These are phyloP conservation scores for Amorpha juglandis DNA, from an alignment of 2,888 invertebrate genomes.

Conservation along the genomic window DNA sequence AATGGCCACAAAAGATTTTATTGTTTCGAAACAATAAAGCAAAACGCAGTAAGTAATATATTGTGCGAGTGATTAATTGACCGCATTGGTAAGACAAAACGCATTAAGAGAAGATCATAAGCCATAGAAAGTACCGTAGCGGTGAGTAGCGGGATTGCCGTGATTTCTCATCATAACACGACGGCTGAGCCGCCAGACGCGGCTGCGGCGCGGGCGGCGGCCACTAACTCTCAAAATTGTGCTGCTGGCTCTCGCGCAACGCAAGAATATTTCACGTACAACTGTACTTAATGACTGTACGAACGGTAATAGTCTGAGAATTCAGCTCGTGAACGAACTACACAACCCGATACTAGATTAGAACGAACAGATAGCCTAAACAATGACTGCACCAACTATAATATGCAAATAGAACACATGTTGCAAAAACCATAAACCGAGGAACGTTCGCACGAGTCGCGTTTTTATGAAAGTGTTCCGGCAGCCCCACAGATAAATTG, in stretches of 20 bases:
- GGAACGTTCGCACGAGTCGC: slow-evolving; percentile 58
- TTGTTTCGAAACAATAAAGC: slow-evolving; percentile 38
- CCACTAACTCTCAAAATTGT: slow-evolving; percentile 73
- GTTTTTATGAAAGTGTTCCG: slow-evolving; percentile 42
- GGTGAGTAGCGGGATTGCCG: slow-evolving; percentile 74
- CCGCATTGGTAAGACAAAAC: slow-evolving; percentile 72
- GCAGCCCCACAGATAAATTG: slow-evolving; percentile 62
- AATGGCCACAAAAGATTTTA: slow-evolving; percentile 24
- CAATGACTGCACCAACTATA: slow-evolving; percentile 67
- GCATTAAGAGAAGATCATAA: slow-evolving; percentile 75
- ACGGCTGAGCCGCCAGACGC: slow-evolving; percentile 34
- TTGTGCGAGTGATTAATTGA: slow-evolving; percentile 72
- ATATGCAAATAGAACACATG: slow-evolving; percentile 69
- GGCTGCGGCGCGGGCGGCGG: slow-evolving; percentile 47
- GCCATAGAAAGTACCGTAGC: slow-evolving; percentile 79
- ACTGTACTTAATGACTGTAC: slow-evolving; percentile 77
- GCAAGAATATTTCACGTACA: slow-evolving; percentile 72
- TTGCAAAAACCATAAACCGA: slow-evolving; percentile 57
- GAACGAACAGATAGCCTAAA: slow-evolving; percentile 71
- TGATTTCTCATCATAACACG: slow-evolving; percentile 70
- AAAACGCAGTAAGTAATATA: slow-evolving; percentile 48
- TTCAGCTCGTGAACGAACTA: slow-evolving; percentile 63
- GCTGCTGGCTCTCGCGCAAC: slow-evolving; percentile 74
- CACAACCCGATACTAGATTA: slow-evolving; percentile 71
- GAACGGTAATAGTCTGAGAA: slow-evolving; percentile 79